phyloP scores from a whole-genome alignment of 2,888 invertebrate species.

The Agonopterix arenella region DNA sequence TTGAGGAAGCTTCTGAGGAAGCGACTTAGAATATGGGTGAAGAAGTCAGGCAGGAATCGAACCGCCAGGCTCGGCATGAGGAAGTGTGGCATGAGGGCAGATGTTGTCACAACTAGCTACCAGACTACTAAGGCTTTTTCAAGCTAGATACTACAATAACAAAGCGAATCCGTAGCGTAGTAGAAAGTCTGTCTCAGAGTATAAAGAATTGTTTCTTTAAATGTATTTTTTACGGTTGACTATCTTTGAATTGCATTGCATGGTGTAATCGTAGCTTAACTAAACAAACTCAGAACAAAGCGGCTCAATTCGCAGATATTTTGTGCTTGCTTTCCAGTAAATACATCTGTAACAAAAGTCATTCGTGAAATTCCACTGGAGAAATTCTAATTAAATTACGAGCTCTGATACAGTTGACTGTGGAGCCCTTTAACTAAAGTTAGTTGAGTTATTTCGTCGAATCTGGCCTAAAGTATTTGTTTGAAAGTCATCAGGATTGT shows the following conservation, averaged over 20 bases:
- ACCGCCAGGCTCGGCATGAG: too few species aligned
- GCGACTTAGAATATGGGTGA: too few species aligned
- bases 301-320: constrained; percentile 26
- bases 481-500: constrained; percentile 40
- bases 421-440: constrained; percentile 55
- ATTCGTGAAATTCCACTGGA: constrained; percentile 53
- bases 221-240: neutral
- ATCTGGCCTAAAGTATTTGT: constrained; percentile 55
- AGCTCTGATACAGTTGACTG: constrained; percentile 47
- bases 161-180: too few species aligned
- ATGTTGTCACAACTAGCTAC: too few species aligned
- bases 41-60: too few species aligned
- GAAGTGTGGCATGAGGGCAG: too few species aligned
- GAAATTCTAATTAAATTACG: constrained; percentile 63
- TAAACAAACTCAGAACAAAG: constrained; percentile 24
- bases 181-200: too few species aligned
- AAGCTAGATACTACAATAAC: too few species aligned
- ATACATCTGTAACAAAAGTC: constrained; percentile 49
- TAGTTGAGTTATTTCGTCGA: constrained; percentile 51
- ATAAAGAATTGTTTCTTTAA: too few species aligned
- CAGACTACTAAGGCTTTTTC: too few species aligned
- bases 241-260: neutral
- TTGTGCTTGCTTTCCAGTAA: constrained; percentile 26
- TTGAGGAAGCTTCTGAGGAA: too few species aligned
- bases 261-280: neutral